Evolutionary conservation across 2,113 vertebrate genomes (phyloP).

Genomic region (Speoplatyrhinus poulsoni): DNA sequence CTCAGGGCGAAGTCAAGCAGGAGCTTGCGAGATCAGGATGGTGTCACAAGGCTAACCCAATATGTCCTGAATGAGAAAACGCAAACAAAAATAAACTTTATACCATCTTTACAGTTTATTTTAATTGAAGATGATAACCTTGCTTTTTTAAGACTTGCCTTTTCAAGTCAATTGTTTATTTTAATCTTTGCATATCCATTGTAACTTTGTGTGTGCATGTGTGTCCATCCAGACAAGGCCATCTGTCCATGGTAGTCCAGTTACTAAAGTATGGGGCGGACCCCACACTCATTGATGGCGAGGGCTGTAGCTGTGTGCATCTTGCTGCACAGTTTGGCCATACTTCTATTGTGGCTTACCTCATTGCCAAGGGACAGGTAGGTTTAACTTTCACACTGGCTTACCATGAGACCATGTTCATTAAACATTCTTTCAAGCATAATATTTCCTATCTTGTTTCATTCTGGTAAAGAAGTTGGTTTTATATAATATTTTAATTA

Average conservation of each 20-base stretch:
- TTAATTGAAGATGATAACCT: too few relatives aligned
- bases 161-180: background rate
- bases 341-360: conserved; percentile 98
- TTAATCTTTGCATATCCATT: background rate
- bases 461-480: too few relatives aligned
- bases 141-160: background rate
- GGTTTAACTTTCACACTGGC: too few relatives aligned
- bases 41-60: too few relatives aligned
- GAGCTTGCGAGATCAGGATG: too few relatives aligned
- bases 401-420: too few relatives aligned
- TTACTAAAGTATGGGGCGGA: conserved; percentile 97
- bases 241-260: conserved; percentile 98
- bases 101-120: background rate
- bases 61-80: too few relatives aligned
- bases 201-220: background rate
- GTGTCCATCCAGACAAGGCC: conserved; percentile 84
- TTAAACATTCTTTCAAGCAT: too few relatives aligned
- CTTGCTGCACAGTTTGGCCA: conserved; percentile 98
- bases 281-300: conserved; percentile 95
- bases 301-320: conserved; percentile 98
- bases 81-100: background rate
- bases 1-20: too few relatives aligned
- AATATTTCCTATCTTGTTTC: too few relatives aligned
- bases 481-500: background rate
- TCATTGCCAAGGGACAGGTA: conserved; percentile 99